Conservation (phyloP, 2,888 invertebrate genomes). For the Beris morrisii region DNA sequence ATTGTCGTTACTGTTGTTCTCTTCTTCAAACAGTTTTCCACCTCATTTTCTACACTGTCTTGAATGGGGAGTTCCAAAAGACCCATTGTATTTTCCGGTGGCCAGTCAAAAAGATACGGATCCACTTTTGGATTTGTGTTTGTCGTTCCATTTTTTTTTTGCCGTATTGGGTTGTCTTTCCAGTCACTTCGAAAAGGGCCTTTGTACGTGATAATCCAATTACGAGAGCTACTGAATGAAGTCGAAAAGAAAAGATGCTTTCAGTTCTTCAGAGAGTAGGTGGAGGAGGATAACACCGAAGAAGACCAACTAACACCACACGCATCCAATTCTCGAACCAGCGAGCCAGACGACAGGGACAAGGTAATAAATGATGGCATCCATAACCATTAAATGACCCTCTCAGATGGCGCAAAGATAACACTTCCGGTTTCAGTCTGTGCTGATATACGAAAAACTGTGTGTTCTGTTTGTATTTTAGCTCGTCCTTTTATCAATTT, state of each 20-base stretch:
- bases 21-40: not conserved
- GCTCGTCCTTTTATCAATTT: constrained; percentile 32
- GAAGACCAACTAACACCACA: constrained; percentile 32
- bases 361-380: constrained; percentile 44
- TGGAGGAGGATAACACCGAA: constrained; percentile 32
- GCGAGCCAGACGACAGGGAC: constrained; percentile 35
- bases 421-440: constrained; percentile 41
- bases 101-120: not conserved
- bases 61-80: not conserved
- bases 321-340: constrained; percentile 14
- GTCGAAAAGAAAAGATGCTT: not conserved
- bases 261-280: constrained; percentile 17
- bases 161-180: constrained; percentile 5
- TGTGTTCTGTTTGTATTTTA: constrained; percentile 9
- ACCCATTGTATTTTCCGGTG: constrained; percentile 21
- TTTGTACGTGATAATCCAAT: constrained; percentile 38
- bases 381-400: constrained; percentile 46
- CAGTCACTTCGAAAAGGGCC: constrained; percentile 25
- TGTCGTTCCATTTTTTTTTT: not conserved
- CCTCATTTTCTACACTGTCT: not conserved
- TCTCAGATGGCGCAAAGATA: constrained; percentile 45
- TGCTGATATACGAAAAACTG: constrained; percentile 6
- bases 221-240: constrained; percentile 34
- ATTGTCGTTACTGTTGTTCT: not conserved
- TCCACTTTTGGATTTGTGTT: not conserved